Evolutionary conservation across 2,888 invertebrate genomes (phyloP).

Genomic region (Bellardia pandia): DNA sequence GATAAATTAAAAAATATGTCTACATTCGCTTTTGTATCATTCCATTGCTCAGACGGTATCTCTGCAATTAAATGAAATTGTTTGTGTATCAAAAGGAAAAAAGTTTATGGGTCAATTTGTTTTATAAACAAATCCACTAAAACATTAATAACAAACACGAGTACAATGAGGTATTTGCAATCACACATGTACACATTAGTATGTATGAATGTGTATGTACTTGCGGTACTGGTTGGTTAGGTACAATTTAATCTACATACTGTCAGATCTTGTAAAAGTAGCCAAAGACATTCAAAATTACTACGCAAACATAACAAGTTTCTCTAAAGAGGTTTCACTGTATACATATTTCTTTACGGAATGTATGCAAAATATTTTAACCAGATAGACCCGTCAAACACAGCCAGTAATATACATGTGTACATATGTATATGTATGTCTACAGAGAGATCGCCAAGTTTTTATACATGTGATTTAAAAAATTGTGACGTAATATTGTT

Average conservation of each 20-base stretch:
- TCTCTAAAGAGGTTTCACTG: neutral
- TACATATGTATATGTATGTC: neutral
- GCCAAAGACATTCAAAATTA: neutral
- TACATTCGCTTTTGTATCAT: neutral
- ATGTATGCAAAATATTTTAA: slow-evolving; percentile 21
- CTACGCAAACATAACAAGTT: neutral
- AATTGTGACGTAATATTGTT: slow-evolving; percentile 44
- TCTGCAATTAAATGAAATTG: slow-evolving; percentile 46
- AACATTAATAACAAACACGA: slow-evolving; percentile 41
- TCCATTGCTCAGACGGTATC: slow-evolving; percentile 9
- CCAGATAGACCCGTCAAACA: neutral
- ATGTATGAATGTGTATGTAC: too few species aligned
- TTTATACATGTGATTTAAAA: neutral
- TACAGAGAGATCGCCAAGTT: neutral
- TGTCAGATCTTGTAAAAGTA: neutral
- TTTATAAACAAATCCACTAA: slow-evolving; percentile 44
- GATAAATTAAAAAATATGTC: neutral
- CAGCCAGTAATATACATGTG: neutral
- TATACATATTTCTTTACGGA: neutral
- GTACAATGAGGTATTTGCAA: neutral
- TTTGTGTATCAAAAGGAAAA: slow-evolving; percentile 32
- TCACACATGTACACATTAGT: neutral
- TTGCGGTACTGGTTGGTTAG: neutral
- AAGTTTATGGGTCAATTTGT: slow-evolving; percentile 57
- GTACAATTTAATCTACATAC: too few species aligned